Evolutionary conservation across 2,113 vertebrate genomes (phyloP).

Genomic region (Camelus bactrianus): DNA sequence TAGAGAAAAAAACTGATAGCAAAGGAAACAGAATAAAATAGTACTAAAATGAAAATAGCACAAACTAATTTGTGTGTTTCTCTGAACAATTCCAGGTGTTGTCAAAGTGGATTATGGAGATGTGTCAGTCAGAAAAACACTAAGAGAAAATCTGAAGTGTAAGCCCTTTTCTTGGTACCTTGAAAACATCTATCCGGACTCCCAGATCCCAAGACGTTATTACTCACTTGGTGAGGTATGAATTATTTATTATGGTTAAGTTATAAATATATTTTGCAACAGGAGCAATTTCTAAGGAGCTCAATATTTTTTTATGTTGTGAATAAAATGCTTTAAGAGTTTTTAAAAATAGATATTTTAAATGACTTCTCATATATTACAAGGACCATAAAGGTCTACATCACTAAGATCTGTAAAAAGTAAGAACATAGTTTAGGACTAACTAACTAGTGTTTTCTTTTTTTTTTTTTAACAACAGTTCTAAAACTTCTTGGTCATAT

Average conservation of each 20-base stretch:
- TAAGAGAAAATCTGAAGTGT: conserved; percentile 94
- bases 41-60: conserved; percentile 15
- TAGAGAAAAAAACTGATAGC: neutral
- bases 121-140: conserved; percentile 93
- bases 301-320: neutral
- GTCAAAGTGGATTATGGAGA: conserved; percentile 98
- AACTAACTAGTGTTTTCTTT: neutral
- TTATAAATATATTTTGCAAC: conserved; percentile 27
- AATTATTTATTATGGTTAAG: conserved; percentile 75
- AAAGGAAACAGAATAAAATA: neutral
- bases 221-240: conserved; percentile 98
- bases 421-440: neutral
- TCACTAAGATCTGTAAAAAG: neutral
- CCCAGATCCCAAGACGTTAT: conserved; percentile 98
- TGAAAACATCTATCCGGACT: conserved; percentile 98
- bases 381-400: conserved; percentile 49
- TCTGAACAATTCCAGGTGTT: conserved; percentile 90
- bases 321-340: neutral
- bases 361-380: conserved; percentile 9
- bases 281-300: neutral
- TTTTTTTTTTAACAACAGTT: conserved; percentile 18
- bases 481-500: neutral
- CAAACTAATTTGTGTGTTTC: conserved; percentile 64
- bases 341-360: neutral
- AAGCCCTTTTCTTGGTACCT: conserved; percentile 99